Evolutionary conservation across 2,113 vertebrate genomes (phyloP), one percentile per base, ranked within the genome.

Genomic region (Emydura subglobosa): DNA sequence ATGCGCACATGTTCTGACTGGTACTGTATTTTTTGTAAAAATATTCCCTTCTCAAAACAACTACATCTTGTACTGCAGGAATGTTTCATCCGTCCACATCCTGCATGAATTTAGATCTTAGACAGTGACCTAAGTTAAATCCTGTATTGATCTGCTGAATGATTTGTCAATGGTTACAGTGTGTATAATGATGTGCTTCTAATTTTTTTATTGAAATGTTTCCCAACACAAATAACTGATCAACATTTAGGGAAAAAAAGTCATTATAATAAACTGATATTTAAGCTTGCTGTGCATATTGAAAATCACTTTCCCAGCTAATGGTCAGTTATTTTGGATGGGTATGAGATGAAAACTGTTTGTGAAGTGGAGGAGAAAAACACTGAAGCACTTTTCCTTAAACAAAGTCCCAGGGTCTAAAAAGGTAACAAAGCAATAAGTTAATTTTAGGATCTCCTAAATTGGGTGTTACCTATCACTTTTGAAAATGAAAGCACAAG

Each of bases 1-100:
- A 1, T 21, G 0, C 27, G 2, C n/a, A 6, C 53, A 47, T 29
- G 5, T 57, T 91, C 0, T 0, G 24, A n/a, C 42, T 91, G 39
- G 19, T 0, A 0, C 11, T n/a, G 53, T 14, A 1, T 6, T 2
- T 1, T 55, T 86, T 17, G 27, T 86, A 29, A n/a, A 95, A 86
- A 31, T 17, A 22, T 2, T 72, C 59, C 68, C 0, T 80, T 21
- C 68, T 87, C 86, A 86, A 61, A 61, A 61, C 57, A 14, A 14
- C 57, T 61, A 31, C 29, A 12, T 17, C 61, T 65, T 65, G 61
- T 65, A 65, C 14, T 65, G 31, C 14, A 65, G 31, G 61, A 27
- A 34, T 65, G 61, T 65, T 65, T 65, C 31, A 17, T 31, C 14
- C 17, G 31, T 16, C 3, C 31, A 65, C 14, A 65, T 31, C 61